A percentile compares a stretch with the other conserved stretches of the same genome.
These are phyloP conservation scores for Epizoanthus scotinus DNA, from an alignment of 92 coral and sea anemone species.

Conservation along the genomic window DNA sequence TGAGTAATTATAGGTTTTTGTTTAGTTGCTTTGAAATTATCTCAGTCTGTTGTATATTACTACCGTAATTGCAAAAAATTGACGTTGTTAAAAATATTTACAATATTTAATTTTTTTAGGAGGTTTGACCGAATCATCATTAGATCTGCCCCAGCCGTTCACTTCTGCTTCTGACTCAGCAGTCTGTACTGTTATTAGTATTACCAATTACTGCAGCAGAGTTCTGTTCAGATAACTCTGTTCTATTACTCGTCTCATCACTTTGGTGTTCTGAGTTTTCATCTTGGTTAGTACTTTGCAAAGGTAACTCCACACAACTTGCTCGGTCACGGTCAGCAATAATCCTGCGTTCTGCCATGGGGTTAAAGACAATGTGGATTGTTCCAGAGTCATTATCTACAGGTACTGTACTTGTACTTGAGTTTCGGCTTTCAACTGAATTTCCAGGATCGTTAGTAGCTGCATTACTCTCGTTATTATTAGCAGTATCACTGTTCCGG, in stretches of 20 bases:
- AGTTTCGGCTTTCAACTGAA: not conserved
- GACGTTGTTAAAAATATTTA: no score
- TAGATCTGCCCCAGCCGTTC: no score
- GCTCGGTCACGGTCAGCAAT: constrained; percentile 1
- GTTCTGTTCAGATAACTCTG: not conserved
- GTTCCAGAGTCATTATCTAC: not conserved
- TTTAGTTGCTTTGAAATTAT: no score
- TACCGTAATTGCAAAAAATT: no score
- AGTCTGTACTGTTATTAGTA: constrained; percentile 3
- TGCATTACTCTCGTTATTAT: constrained; percentile 10
- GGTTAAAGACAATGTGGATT: constrained; percentile 34
- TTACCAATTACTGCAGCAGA: not conserved
- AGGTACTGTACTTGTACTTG: constrained; percentile 8
- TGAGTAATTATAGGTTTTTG: no score
- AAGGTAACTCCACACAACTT: constrained; percentile 5
- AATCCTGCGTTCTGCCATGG: constrained; percentile 20
- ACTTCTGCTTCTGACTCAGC: not conserved
- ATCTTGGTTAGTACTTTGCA: not conserved
- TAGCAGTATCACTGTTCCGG: constrained; percentile 12
- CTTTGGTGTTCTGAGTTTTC: constrained; percentile 1
- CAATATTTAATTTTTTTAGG: no score
- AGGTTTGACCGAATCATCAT: no score
- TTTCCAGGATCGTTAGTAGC: not conserved
- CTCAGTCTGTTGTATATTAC: no score
- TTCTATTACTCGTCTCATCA: not conserved